A percentile compares a stretch with the other conserved stretches of the same genome.
These are phyloP conservation scores for Australoheros scitulus DNA, from an alignment of 2,113 vertebrate genomes.

Conservation along the genomic window DNA sequence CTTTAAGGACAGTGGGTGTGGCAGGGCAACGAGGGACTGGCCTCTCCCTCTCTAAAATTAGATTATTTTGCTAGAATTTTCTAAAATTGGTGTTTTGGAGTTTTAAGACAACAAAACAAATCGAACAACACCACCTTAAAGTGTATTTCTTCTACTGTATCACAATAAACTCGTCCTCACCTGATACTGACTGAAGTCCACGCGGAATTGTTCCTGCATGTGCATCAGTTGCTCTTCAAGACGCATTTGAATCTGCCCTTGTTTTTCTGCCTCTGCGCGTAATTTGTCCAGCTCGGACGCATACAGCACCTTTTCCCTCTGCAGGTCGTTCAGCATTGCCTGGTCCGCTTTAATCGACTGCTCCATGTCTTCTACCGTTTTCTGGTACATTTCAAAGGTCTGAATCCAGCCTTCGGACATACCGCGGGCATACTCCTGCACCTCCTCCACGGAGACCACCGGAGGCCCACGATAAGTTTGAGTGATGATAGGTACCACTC, in stretches of 20 bases:
- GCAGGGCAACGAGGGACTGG: slow-evolving; percentile 29
- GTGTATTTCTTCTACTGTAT: neutral
- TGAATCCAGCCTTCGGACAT: slow-evolving; percentile 85
- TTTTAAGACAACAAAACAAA: neutral
- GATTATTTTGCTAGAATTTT: neutral
- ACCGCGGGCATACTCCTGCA: slow-evolving; percentile 82
- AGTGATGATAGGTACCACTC: slow-evolving; percentile 67
- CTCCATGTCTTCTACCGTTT: slow-evolving; percentile 85
- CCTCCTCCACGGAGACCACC: slow-evolving; percentile 77
- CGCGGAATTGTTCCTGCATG: slow-evolving; percentile 81
- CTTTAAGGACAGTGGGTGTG: slow-evolving; percentile 69
- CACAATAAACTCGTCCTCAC: slow-evolving; percentile 65
- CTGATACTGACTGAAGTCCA: slow-evolving; percentile 84
- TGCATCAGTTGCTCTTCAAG: slow-evolving; percentile 85
- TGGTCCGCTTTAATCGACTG: slow-evolving; percentile 78
- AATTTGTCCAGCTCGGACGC: slow-evolving; percentile 82
- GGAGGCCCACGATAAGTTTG: slow-evolving; percentile 67
- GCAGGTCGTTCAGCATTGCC: slow-evolving; percentile 78
- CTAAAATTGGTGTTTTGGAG: neutral
- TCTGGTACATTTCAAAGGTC: slow-evolving; percentile 85
- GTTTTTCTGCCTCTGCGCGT: slow-evolving; percentile 77
- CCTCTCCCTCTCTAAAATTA: slow-evolving; percentile 17
- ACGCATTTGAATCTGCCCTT: slow-evolving; percentile 79
- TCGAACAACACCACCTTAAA: neutral
- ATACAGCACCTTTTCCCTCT: slow-evolving; percentile 82